phyloP scores from a whole-genome alignment of 2,113 vertebrate genomes.

The Dendrocopos noguchii region DNA sequence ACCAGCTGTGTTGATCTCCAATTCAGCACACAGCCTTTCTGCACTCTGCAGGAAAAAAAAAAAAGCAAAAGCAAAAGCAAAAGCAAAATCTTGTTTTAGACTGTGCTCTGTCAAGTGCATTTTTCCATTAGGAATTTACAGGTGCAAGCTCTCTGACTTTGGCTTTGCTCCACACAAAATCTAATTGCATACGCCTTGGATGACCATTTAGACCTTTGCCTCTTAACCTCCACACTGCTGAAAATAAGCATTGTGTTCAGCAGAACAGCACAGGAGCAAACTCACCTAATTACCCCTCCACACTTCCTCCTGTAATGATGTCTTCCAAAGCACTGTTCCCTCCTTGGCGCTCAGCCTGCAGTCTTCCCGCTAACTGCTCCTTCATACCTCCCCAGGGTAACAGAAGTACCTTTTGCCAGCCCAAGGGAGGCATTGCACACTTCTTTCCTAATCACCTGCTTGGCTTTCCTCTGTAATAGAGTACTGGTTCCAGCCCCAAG shows the following conservation, averaged over 20 bases:
- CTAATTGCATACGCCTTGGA: background rate
- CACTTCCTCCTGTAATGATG: background rate
- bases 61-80: too few species aligned
- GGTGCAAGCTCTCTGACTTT: background rate
- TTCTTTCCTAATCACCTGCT: background rate
- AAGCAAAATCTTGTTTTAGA: conserved; percentile 5
- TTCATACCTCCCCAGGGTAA: background rate
- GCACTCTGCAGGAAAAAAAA: background rate
- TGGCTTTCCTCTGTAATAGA: background rate
- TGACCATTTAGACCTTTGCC: background rate
- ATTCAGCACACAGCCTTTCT: background rate
- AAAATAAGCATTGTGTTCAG: background rate
- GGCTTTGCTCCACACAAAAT: background rate
- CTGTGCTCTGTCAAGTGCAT: conserved; percentile 18
- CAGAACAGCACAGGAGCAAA: background rate
- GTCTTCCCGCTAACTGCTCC: background rate
- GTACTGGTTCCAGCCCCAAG: background rate
- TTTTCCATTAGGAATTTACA: conserved; percentile 47
- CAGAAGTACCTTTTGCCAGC: background rate
- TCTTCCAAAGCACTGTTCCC: background rate
- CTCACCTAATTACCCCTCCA: background rate
- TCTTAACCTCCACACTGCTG: background rate
- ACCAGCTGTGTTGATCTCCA: conserved; percentile 52
- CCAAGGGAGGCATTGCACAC: background rate
- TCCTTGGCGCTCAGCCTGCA: background rate